Evolutionary conservation across 2,797 vertebrate genomes (phyloP), one percentile per base, ranked within the genome.

Genomic region (Lithobates pipiens): DNA sequence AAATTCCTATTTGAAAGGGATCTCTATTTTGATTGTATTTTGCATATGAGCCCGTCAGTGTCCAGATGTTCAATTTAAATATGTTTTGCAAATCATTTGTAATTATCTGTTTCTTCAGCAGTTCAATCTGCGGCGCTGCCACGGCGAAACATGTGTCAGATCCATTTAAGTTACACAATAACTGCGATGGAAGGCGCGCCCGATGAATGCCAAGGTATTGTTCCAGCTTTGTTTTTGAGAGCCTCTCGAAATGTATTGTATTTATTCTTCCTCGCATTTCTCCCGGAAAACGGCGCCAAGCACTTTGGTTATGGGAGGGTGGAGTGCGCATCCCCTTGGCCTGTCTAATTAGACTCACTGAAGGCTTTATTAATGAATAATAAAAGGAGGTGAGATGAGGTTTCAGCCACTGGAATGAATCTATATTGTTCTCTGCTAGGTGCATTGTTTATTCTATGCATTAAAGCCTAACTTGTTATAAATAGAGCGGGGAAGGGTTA

Each of bases 51-150:
- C 27, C 21, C 50, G 36, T 82, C 70, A 29, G 63, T 77, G 77
- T 61, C 78, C 77, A 85, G 79, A 86, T 82, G 78, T 86, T 86
- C 78, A 46, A 82, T 81, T 70, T 86, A 50, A 76, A 82, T 73
- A 67, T 7, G 69, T 82, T 77, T 77, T 54, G 54, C 78, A 73
- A 77, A 77, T 86, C 80, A 82, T 71, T 68, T 73, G 25, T 50
- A 72, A 86, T 86, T 79, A 82, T 77, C 85, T 73, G 68, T 77
- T 82, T 63, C 46, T 61, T 77, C 67, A 63, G 10, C 76, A 65
- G 70, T 67, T 63, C 73, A 71, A 69, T 77, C 72, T 72, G 50
- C 67, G 27, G 27, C 25, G 11, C 44, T 27, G 68, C n/a, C 36
- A 11, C 46, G 73, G 76, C 18, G 23, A 65, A 39, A 57, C 42